A percentile compares a stretch with the other conserved stretches of the same genome.
Evolutionary conservation across 2,113 vertebrate genomes (phyloP).

Genomic region (Psophia crepitans): DNA sequence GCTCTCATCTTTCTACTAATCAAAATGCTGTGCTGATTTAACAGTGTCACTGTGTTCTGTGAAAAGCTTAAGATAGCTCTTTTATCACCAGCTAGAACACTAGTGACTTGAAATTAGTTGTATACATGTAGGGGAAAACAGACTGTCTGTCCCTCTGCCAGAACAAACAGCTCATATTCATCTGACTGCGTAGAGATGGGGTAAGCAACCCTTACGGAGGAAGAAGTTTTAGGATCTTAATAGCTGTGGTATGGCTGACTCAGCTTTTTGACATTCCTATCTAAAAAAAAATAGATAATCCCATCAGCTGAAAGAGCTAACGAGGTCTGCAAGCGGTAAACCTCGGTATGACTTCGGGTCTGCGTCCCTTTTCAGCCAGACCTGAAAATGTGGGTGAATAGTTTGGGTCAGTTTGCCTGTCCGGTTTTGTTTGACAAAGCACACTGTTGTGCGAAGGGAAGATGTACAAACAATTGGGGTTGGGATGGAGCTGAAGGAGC

Average conservation of each 20-base stretch:
- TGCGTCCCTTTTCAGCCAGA: neutral
- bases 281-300: neutral
- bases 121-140: constrained; percentile 45
- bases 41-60: constrained; percentile 55
- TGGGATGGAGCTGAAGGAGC: too few species aligned
- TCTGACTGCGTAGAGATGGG: constrained; percentile 17
- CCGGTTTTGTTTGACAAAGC: neutral
- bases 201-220: neutral
- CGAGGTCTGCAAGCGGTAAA: neutral
- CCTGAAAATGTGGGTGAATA: neutral
- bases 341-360: neutral
- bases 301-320: neutral
- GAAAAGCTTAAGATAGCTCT: constrained; percentile 54
- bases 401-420: neutral
- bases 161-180: constrained; percentile 59
- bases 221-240: constrained; percentile 4
- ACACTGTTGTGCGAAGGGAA: neutral
- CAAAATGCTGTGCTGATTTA: constrained; percentile 47
- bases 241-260: constrained; percentile 33
- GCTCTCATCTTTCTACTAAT: constrained; percentile 42
- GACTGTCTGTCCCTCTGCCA: constrained; percentile 61
- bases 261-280: constrained; percentile 21
- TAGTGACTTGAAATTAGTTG: constrained; percentile 48
- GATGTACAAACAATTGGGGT: neutral
- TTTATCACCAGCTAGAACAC: constrained; percentile 57